Evolutionary conservation across 2,113 vertebrate species (phyloP), one percentile per base, ranked within the genome.

Genomic region (Scomber japonicus): DNA sequence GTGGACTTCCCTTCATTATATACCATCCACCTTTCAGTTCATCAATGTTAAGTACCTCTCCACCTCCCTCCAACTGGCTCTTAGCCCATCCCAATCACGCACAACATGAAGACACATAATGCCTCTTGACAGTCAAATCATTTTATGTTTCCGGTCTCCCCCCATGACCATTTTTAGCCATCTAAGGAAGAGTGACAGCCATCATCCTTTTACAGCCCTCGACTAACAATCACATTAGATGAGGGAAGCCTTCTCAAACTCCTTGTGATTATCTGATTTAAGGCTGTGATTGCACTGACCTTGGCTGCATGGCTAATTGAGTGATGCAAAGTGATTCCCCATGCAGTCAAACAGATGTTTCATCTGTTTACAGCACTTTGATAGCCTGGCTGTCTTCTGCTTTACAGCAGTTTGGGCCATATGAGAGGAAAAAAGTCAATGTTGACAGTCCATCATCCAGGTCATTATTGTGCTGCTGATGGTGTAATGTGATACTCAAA

Each of bases 381-480:
- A 91, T 92, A 65, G 15, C 61, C 59, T 46, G 67, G 54, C 67
- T 66, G 60, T 71, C 57, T 74, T 75, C 84, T 45, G n/a, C 75
- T 87, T 92, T 78, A 89, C 73, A 67, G 77, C 76, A 59, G 66
- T 65, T 82, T 55, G 49, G 46, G 50, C 35, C 82, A 54, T 60
- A 70, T 46, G 50, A 83, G 65, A 80, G 71, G 71, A 75, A 82
- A 81, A 81, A 50, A 88, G 89, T 92, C 90, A 93, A 92, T 94
- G 91, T 93, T 92, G 87, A 92, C 83, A 57, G 81, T 89, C 65
- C 88, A 90, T 91, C 67, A 91, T 53, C 46, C 1, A 12, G 61
- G 59, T 90, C 89, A 83, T 93, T 91, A 93, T 0, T 61, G 40
- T 10, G 71, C 48, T 69, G 77, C 66, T 88, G 74, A 85, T 85